Conservation (phyloP, 1,140 invertebrate genomes). For the Temnothorax curvispinosus region DNA sequence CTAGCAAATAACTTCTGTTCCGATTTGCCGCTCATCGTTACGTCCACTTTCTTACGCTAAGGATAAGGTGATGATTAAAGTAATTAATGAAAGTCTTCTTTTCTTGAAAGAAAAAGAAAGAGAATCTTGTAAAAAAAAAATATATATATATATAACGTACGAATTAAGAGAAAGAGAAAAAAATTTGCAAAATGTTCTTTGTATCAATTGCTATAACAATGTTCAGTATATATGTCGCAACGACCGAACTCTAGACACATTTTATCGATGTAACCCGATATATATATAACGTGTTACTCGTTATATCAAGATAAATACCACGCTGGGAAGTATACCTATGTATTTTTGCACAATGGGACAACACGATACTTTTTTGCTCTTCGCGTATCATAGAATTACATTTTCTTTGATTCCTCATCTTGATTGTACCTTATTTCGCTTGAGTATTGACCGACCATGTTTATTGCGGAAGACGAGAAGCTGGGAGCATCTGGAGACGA, state of each 20-base stretch:
- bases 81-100: background rate
- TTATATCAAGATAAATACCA: background rate
- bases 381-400: slow-evolving; percentile 8
- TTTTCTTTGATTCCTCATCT: slow-evolving; percentile 37
- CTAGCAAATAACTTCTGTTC: background rate
- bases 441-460: background rate
- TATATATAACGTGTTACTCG: background rate
- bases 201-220: background rate
- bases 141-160: background rate
- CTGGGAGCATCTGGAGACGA: background rate
- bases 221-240: background rate
- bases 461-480: background rate
- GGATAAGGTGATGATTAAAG: background rate
- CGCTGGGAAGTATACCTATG: background rate
- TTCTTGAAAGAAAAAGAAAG: background rate
- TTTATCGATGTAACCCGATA: slow-evolving; percentile 34
- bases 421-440: slow-evolving; percentile 12
- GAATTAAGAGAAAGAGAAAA: background rate
- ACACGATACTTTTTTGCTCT: background rate
- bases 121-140: background rate
- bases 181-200: background rate
- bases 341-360: background rate
- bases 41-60: background rate
- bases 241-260: background rate
- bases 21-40: background rate